Percentiles rank a stretch among this genome's conserved stretches.
Evolutionary conservation across 1,140 invertebrate genomes (phyloP).

Genomic region (Solen grandis): DNA sequence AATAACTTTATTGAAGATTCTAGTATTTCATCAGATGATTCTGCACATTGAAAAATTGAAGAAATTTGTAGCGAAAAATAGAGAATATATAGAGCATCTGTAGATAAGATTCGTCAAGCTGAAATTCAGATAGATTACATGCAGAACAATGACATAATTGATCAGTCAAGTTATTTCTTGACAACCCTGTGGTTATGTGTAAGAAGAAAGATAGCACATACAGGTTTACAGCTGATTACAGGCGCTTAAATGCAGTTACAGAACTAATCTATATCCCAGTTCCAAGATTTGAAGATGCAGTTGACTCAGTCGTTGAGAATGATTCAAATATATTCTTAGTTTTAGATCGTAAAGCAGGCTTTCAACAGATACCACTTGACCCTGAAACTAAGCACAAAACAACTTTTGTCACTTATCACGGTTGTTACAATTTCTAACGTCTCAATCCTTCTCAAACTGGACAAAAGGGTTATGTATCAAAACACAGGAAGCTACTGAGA

Average conservation of each 20-base stretch:
- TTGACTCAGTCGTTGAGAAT: slow-evolving; percentile 47
- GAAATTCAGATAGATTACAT: slow-evolving; percentile 53
- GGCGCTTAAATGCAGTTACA: slow-evolving; percentile 57
- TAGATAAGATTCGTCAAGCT: slow-evolving; percentile 40
- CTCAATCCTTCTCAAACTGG: slow-evolving; percentile 57
- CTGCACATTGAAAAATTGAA: not conserved
- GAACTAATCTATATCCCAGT: slow-evolving; percentile 32
- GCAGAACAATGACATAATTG: slow-evolving; percentile 58
- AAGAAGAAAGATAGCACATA: slow-evolving; percentile 54
- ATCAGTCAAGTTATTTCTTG: slow-evolving; percentile 49
- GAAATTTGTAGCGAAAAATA: slow-evolving; percentile 14
- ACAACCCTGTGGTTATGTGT: slow-evolving; percentile 58
- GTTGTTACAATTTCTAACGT: slow-evolving; percentile 45
- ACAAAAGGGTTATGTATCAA: slow-evolving; percentile 55
- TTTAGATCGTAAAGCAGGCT: slow-evolving; percentile 58
- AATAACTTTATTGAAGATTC: slow-evolving; percentile 10
- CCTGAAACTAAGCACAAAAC: slow-evolving; percentile 57
- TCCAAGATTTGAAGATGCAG: slow-evolving; percentile 53
- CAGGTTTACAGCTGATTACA: slow-evolving; percentile 60
- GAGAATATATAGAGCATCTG: slow-evolving; percentile 41
- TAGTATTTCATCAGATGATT: not conserved
- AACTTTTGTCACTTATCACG: slow-evolving; percentile 52
- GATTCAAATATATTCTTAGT: slow-evolving; percentile 51
- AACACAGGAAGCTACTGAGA: slow-evolving; percentile 50
- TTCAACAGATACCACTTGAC: slow-evolving; percentile 62